phyloP scores from a whole-genome alignment of 2,113 vertebrate genomes.

The Syrrhaptes paradoxus region DNA sequence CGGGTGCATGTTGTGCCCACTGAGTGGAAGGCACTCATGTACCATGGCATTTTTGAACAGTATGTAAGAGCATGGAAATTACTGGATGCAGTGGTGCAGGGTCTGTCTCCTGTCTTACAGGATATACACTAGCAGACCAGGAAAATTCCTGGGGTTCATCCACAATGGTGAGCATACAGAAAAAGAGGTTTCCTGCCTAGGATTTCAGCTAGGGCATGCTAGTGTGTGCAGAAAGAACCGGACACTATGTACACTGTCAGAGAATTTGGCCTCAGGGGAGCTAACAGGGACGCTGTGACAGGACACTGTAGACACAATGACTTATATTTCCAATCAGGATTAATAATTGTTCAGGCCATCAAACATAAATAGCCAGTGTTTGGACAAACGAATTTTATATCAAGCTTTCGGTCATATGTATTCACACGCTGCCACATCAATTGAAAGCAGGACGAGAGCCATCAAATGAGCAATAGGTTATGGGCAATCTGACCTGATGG shows the following conservation, averaged over 20 bases:
- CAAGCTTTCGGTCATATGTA: conserved; percentile 27
- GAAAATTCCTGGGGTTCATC: conserved; percentile 51
- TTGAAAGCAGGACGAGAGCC: conserved; percentile 49
- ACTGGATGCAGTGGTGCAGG: neutral
- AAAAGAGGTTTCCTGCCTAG: conserved; percentile 45
- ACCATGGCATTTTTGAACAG: neutral
- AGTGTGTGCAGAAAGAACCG: neutral
- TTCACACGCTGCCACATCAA: neutral
- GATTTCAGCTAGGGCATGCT: neutral
- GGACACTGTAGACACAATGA: conserved; percentile 48
- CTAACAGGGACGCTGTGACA: conserved; percentile 27
- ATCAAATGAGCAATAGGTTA: conserved; percentile 47
- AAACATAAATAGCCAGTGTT: conserved; percentile 51
- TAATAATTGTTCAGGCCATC: conserved; percentile 62
- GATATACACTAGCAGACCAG: neutral
- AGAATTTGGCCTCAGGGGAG: conserved; percentile 56
- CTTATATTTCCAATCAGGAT: conserved; percentile 67
- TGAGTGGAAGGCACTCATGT: neutral
- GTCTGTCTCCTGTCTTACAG: neutral
- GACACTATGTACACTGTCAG: conserved; percentile 48
- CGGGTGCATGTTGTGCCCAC: neutral
- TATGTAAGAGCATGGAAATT: neutral
- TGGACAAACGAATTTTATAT: conserved; percentile 60
- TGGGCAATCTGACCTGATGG: conserved; percentile 23
- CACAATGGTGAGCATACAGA: conserved; percentile 54